Base-by-base conservation (phyloP, 2,888 invertebrate species). In the Drosophila demipolita region DNA sequence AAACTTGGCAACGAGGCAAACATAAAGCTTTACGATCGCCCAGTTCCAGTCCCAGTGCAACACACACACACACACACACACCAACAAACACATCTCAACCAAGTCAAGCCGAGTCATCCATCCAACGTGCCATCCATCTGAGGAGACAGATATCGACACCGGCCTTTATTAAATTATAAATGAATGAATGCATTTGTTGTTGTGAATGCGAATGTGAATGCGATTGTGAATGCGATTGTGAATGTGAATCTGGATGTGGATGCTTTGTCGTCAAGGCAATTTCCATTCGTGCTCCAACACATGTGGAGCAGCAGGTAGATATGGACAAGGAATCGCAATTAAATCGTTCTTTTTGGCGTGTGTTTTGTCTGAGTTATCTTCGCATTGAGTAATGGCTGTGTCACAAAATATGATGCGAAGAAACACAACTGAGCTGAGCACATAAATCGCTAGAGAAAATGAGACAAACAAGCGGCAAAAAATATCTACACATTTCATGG, bases 91-190 rank as follows among this genome's bases (percentile, higher is more conserved):
- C 69, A 66, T 60, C 50, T 61, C 65, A 73, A 32, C 35, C 63
- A 29, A 5, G 29, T 1, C 29, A 29, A 29, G 5, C 29, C 29
- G 29, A 29, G 29, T 29, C 66, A 52, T 33, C 38, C 60, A 60
- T 26, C 52, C 57, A 61, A 12, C 29, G 66, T 60, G 7, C 36
- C 54, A 58, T 38, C 38, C 67, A 54, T 54, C 49, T 73, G 73
- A 70, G 61, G 8, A 42, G 62, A 62, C 50, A 66, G 78, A 89
- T 74, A 72, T 54, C 76, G 79, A 84, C 79, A 82, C 77, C 65
- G 79, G 64, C 73, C 83, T 77, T 90, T 91, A 90, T 91, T 90
- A 91, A 90, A 91, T 90, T 90, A 90, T 91, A 90, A 90, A 90
- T 88, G 83, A 90, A 90, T 90, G 86, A 91, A 90, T 91, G 82